Evolutionary conservation across 1,140 invertebrate species (phyloP).

Genomic region (Ctenoplectra terminalis): DNA sequence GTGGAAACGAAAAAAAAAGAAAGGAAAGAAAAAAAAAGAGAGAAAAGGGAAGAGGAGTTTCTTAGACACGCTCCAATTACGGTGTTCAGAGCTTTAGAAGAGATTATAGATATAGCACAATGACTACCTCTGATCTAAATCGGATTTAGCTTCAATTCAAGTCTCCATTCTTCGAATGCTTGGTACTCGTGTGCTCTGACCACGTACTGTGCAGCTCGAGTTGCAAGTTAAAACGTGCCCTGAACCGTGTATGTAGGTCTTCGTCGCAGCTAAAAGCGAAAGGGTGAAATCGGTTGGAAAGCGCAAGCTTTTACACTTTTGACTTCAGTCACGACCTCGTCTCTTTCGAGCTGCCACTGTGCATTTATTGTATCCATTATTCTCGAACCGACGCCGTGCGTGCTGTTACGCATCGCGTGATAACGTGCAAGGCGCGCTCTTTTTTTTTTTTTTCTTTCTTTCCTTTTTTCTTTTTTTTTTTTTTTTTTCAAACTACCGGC

Average conservation of each 20-base stretch:
- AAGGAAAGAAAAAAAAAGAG: no score
- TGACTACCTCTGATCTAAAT: conserved; percentile 65
- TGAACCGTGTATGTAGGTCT: conserved; percentile 58
- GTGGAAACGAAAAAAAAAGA: background rate
- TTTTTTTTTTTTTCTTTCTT: background rate
- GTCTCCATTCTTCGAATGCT: conserved; percentile 52
- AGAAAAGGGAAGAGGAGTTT: conserved; percentile 29
- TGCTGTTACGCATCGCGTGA: conserved; percentile 51
- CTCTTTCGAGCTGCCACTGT: conserved; percentile 29
- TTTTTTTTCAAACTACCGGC: conserved; percentile 3
- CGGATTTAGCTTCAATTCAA: conserved; percentile 65
- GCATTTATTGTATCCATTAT: conserved; percentile 54
- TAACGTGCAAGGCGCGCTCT: conserved; percentile 19
- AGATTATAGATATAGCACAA: conserved; percentile 65
- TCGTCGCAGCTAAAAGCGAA: conserved; percentile 65
- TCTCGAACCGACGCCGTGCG: conserved; percentile 18
- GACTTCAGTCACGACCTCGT: conserved; percentile 51
- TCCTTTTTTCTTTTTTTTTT: background rate
- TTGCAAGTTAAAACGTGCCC: conserved; percentile 58
- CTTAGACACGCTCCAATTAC: conserved; percentile 69
- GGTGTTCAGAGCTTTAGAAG: conserved; percentile 54
- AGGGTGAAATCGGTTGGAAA: conserved; percentile 68
- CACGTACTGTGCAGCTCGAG: conserved; percentile 36
- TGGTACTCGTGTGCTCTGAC: conserved; percentile 50
- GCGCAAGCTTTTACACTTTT: conserved; percentile 69